Base-by-base conservation (phyloP, 1,140 invertebrate species). In the Lepidurus arcticus region DNA sequence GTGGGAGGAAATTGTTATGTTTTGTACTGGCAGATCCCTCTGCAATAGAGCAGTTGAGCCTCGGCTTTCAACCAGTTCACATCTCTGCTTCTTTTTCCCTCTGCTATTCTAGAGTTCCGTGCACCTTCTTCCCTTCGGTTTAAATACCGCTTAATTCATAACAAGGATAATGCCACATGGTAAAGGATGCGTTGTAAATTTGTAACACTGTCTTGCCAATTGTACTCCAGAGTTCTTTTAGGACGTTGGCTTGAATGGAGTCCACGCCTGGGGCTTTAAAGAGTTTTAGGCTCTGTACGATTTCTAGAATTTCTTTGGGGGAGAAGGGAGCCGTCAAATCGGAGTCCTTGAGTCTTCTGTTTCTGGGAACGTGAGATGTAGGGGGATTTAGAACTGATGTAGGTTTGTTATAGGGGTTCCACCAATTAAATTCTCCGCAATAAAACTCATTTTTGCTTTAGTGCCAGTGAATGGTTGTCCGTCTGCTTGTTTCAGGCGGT, bases 251-350 rank as follows among this genome's bases (percentile, higher is more conserved):
- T 13, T 75, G 74, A 75, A 75, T 75, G 74, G 16, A 16, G 74
- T 75, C 74, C 42, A 42, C 24, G 13, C 74, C 74, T 16, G 4
- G 74, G 24, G 74, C 74, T 42, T 24, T 75, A 42, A 75, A 24
- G 24, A 6, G 7, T 24, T 75, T 16, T 16, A 24, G 24, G 5
- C 24, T 75, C 74, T 6, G 74, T 24, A 75, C 13, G 24, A 42
- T 75, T 75, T 75, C 13, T 16, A 13, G 74, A 24, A 75, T 75
- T 75, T 75, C 74, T 6, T 75, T 6, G 26, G 26, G 24, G 74
- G 74, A 34, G 74, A 75, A 34, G 34, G 34, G 34, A 34, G 34
- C 34, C 4, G 34, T 34, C 34, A 34, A 34, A 34, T 34, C 34
- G 3, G 34, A 34, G 34, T 34, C 34, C 34, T 34, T 34, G 34